These are phyloP conservation scores for Rhimphoctona megacephalus DNA, from an alignment of 2,888 invertebrate species.

Conservation along the genomic window DNA sequence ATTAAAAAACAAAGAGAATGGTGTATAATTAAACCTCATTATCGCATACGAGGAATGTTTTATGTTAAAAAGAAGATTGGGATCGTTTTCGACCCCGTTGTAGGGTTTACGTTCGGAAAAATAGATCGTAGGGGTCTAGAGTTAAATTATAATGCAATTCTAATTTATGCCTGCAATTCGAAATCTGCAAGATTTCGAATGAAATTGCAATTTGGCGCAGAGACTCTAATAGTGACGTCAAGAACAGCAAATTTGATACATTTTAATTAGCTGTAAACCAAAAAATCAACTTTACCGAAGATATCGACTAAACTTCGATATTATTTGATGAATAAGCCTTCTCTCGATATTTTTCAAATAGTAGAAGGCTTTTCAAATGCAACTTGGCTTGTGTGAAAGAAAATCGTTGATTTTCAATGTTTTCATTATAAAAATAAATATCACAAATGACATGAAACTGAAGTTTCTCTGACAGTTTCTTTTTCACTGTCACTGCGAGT, in stretches of 20 bases:
- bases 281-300: neutral
- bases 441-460: neutral
- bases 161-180: no score
- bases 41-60: no score
- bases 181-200: no score
- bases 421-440: neutral
- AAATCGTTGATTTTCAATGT: neutral
- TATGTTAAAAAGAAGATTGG: no score
- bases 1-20: no score
- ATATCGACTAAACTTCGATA: neutral
- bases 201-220: no score
- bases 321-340: neutral
- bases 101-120: no score
- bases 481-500: neutral
- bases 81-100: no score
- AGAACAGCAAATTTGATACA: neutral
- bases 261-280: neutral
- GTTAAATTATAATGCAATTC: no score
- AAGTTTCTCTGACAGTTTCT: neutral
- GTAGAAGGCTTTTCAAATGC: neutral
- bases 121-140: no score
- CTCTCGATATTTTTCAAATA: neutral
- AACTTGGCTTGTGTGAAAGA: neutral
- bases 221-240: neutral
- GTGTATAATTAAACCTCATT: no score